Conservation (phyloP, 2,797 vertebrate genomes). For the Melanotaenia parkinsoni region DNA sequence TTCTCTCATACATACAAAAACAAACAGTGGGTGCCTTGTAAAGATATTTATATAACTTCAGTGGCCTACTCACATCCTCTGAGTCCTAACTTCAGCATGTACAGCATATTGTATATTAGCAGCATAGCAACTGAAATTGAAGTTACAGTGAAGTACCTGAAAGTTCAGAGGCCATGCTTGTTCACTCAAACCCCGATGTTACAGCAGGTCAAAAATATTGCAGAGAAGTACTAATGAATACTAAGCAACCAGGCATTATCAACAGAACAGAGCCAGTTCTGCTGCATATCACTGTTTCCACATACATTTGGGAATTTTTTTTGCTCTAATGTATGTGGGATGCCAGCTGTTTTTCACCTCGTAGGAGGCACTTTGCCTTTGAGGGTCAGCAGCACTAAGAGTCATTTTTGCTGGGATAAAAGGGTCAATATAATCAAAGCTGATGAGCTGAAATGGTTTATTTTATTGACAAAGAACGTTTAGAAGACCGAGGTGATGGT, state of each 20-base stretch:
- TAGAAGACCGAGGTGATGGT: too few species aligned
- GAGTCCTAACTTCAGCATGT: background rate
- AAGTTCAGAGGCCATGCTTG: background rate
- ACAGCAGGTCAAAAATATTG: constrained; percentile 13
- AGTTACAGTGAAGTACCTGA: background rate
- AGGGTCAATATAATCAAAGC: background rate
- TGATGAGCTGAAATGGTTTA: constrained; percentile 34
- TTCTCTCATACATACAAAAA: background rate
- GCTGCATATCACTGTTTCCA: background rate
- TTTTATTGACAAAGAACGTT: background rate
- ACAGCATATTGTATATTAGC: background rate
- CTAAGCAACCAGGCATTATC: constrained; percentile 6
- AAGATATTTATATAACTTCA: constrained; percentile 33
- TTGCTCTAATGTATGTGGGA: constrained; percentile 29
- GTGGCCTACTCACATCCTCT: constrained; percentile 19
- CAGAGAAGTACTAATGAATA: constrained; percentile 9
- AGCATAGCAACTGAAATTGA: background rate
- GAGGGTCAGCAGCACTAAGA: constrained; percentile 27
- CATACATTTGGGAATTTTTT: constrained; percentile 14
- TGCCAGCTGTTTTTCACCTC: constrained; percentile 12
- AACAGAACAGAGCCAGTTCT: background rate
- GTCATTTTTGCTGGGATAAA: constrained; percentile 17
- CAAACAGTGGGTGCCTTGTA: constrained; percentile 1
- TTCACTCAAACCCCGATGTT: constrained; percentile 7
- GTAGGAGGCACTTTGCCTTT: constrained; percentile 21